These are phyloP conservation scores for Eupithecia subfuscata DNA, from an alignment of 2,888 invertebrate species.

Conservation along the genomic window DNA sequence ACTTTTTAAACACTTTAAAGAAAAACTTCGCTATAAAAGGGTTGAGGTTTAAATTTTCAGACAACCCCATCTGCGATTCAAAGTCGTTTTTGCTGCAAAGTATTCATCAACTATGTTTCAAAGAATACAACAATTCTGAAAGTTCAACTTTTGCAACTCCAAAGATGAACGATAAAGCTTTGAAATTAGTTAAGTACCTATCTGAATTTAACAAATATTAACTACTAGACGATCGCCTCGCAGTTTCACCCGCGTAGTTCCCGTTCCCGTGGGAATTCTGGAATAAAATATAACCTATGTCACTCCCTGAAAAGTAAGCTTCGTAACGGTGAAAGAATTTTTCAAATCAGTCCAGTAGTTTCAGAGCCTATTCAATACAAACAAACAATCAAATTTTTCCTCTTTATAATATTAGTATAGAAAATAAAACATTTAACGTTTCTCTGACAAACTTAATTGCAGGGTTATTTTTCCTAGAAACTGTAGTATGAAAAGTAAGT, in stretches of 20 bases:
- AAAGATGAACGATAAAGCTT: conserved; percentile 15
- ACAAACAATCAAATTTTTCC: too few species aligned
- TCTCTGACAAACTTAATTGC: neutral
- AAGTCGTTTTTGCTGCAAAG: conserved; percentile 47
- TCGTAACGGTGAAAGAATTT: too few species aligned
- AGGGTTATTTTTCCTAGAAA: neutral
- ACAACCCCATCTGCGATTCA: conserved; percentile 46
- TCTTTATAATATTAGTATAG: too few species aligned
- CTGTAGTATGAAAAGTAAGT: neutral
- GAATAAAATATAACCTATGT: too few species aligned
- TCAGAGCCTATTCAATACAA: too few species aligned
- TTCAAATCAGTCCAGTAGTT: too few species aligned
- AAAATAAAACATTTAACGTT: conserved; percentile 3
- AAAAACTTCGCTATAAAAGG: conserved; percentile 24
- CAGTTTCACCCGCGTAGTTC: too few species aligned
- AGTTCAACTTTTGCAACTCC: neutral
- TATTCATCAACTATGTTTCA: conserved; percentile 57
- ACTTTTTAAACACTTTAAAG: conserved; percentile 39
- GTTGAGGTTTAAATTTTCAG: conserved; percentile 36
- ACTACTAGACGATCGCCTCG: too few species aligned
- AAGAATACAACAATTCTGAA: conserved; percentile 45
- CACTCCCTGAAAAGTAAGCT: too few species aligned
- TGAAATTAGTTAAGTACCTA: neutral
- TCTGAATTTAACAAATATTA: neutral
- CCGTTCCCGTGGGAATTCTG: too few species aligned